Base-by-base conservation (phyloP, 1,140 invertebrate genomes). In the Maconellicoccus hirsutus region DNA sequence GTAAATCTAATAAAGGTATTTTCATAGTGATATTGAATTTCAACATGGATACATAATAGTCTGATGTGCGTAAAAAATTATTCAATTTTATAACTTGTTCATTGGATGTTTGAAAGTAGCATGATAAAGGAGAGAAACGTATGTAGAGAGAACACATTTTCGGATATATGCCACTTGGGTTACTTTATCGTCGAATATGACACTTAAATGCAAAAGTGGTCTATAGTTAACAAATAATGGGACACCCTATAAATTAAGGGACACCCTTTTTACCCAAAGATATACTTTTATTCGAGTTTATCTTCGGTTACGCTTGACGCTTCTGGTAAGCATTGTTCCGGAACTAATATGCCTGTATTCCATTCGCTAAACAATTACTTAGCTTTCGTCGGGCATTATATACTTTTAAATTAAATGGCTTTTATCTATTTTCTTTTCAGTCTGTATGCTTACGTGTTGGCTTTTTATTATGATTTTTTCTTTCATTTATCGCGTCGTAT, bases 201-300 rank as follows among this genome's bases (percentile, higher is more conserved):
- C 61, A 26, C 61, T 66, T 26, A 26, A 66, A 66, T 25, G 61
- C 25, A 66, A 66, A 66, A 66, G 61, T 66, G 61, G 61, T 66
- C 61, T 66, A 66, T 66, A 66, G 61, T 66, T 66, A 66, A 66
- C 61, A 66, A 66, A 66, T 66, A 66, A 66, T 66, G 61, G 61
- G 61, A 66, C 61, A 66, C 25, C 61, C 61, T 66, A 66, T 66
- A 66, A 66, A 66, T 66, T 66, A 66, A 66, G 61, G 61, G 25
- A 8, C 21, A 66, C 61, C 25, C 61, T 25, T 66, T 23, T 66
- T 66, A 66, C 61, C 61, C 61, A 25, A 66, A 66, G 61, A 66
- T 66, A 66, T 66, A 66, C 61, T 66, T 66, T 66, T 66, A 66
- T 66, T 66, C 61, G 61, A 66, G 61, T 66, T 66, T 66, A 66